Evolutionary conservation across 2,797 vertebrate species (phyloP).

Genomic region (Antennarius maculatus): DNA sequence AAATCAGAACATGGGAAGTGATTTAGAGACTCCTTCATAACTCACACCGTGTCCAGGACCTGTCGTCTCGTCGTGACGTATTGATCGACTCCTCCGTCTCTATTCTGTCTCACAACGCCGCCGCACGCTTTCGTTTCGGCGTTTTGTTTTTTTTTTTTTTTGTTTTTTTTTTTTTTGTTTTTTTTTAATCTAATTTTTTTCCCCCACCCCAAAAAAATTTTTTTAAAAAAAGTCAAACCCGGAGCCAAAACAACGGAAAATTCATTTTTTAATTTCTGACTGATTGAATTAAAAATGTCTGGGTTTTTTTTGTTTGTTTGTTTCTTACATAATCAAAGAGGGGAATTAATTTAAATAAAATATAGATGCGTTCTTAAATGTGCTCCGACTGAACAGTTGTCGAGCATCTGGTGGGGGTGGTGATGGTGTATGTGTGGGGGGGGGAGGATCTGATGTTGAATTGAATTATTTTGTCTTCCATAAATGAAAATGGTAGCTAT

Average conservation of each 20-base stretch:
- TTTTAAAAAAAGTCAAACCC: constrained; percentile 9
- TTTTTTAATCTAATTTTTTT: no score
- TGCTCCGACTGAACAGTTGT: constrained; percentile 18
- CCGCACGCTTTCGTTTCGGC: constrained; percentile 36
- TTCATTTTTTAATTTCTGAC: background rate
- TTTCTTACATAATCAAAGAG: no score
- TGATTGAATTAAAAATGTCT: background rate
- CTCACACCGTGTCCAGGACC: constrained; percentile 76
- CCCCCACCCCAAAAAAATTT: no score
- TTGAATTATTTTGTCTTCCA: constrained; percentile 46
- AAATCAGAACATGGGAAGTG: constrained; percentile 80
- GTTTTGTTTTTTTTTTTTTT: constrained; percentile 16
- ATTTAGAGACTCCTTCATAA: constrained; percentile 81
- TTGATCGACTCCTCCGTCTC: constrained; percentile 76
- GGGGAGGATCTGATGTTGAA: constrained; percentile 9
- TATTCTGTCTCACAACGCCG: constrained; percentile 63
- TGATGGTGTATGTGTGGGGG: no score
- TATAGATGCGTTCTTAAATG: background rate
- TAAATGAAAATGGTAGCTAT: constrained; percentile 64
- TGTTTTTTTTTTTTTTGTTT: background rate
- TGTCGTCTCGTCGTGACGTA: constrained; percentile 78
- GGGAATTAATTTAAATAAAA: background rate
- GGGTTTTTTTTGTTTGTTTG: background rate
- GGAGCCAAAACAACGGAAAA: background rate
- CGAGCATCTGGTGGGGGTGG: constrained; percentile 23